Evolutionary conservation across 2,888 invertebrate species (phyloP).

Genomic region (Drosophila buzzatii): DNA sequence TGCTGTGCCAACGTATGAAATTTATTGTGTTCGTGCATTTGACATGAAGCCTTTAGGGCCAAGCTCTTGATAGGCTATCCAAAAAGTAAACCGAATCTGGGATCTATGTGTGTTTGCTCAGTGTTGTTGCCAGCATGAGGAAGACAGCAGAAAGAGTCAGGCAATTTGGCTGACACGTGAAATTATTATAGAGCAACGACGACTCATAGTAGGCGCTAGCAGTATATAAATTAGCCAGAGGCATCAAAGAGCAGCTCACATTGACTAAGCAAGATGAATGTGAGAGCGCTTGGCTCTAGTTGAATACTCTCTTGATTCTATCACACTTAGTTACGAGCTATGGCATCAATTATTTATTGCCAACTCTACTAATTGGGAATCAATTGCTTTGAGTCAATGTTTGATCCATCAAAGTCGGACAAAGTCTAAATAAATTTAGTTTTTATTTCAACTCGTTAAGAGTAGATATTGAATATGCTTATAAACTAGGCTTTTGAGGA

Average conservation of each 20-base stretch:
- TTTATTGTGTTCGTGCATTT: constrained; percentile 73
- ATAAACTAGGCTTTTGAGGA: too few species aligned
- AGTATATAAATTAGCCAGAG: constrained; percentile 47
- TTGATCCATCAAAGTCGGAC: background rate
- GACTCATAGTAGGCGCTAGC: constrained; percentile 35
- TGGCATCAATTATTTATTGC: background rate
- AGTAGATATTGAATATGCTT: too few species aligned
- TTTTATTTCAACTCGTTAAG: background rate
- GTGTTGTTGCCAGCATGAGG: constrained; percentile 21
- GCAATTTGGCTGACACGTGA: constrained; percentile 49
- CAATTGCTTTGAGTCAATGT: background rate
- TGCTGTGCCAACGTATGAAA: constrained; percentile 53
- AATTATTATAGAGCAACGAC: constrained; percentile 44
- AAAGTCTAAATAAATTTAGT: background rate
- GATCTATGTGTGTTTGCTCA: constrained; percentile 27
- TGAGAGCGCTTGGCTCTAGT: constrained; percentile 1
- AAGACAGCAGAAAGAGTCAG: constrained; percentile 16
- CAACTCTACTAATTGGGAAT: constrained; percentile 20
- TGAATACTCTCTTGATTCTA: constrained; percentile 8
- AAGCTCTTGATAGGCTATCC: constrained; percentile 57
- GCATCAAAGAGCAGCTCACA: constrained; percentile 29
- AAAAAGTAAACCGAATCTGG: constrained; percentile 24
- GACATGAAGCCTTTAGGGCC: constrained; percentile 71
- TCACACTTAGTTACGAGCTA: constrained; percentile 1
- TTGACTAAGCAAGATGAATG: constrained; percentile 33